These are phyloP conservation scores for Colaptes auratus DNA, from an alignment of 2,113 vertebrate genomes.

Conservation along the genomic window DNA sequence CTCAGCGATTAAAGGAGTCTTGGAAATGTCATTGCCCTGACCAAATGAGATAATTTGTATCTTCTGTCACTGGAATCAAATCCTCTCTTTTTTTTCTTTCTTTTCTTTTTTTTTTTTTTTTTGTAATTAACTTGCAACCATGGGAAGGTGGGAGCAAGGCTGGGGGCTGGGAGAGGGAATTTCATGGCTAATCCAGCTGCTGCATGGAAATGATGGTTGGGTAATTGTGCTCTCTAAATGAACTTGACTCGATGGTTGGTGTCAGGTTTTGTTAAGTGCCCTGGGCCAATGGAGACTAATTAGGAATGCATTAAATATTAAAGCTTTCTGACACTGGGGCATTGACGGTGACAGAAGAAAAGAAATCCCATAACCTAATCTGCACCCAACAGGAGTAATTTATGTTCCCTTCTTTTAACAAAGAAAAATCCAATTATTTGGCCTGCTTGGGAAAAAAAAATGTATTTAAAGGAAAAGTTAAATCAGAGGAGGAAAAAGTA, in stretches of 20 bases:
- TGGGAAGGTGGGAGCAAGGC: slow-evolving; percentile 9
- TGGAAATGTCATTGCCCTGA: slow-evolving; percentile 66
- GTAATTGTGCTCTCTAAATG: slow-evolving; percentile 81
- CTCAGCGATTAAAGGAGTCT: slow-evolving; percentile 49
- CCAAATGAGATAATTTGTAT: slow-evolving; percentile 68
- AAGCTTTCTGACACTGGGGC: slow-evolving; percentile 79
- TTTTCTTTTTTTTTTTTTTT: slow-evolving; percentile 24
- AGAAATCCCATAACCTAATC: slow-evolving; percentile 82
- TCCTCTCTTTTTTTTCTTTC: not conserved
- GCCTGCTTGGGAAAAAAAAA: slow-evolving; percentile 70
- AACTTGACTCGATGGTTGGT: slow-evolving; percentile 78
- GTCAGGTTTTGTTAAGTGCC: slow-evolving; percentile 83
- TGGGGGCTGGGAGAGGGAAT: slow-evolving; percentile 41
- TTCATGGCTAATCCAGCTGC: slow-evolving; percentile 52
- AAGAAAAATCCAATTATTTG: slow-evolving; percentile 82
- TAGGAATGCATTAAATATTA: slow-evolving; percentile 85
- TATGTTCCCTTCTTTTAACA: slow-evolving; percentile 79
- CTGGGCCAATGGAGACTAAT: slow-evolving; percentile 81
- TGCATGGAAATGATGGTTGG: slow-evolving; percentile 67
- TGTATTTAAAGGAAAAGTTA: slow-evolving; percentile 77
- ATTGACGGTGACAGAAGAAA: slow-evolving; percentile 79
- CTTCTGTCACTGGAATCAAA: slow-evolving; percentile 54
- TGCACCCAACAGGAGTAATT: slow-evolving; percentile 81
- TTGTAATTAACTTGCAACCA: slow-evolving; percentile 56
- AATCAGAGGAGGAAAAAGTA: slow-evolving; percentile 11